Percentiles rank a stretch among this genome's conserved stretches.
These are phyloP conservation scores for Allolobophora icterica DNA, from an alignment of 2,888 invertebrate species.

Conservation along the genomic window DNA sequence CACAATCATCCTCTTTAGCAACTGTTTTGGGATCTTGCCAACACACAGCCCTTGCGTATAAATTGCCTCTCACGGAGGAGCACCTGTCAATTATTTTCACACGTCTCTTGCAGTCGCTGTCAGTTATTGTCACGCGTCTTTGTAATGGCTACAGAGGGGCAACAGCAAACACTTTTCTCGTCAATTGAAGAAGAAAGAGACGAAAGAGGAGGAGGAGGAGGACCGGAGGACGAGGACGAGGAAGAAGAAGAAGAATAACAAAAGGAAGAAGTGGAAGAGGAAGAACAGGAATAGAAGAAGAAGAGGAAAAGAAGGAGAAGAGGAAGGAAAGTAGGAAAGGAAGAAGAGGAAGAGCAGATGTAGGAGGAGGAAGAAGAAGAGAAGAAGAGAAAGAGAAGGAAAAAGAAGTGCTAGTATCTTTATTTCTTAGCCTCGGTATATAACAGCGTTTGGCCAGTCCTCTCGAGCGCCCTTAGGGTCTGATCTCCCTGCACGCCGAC, in stretches of 20 bases:
- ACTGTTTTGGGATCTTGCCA: not conserved
- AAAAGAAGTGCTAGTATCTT: no score
- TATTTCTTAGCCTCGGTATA: no score
- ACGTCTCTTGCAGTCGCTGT: not conserved
- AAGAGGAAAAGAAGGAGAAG: not conserved
- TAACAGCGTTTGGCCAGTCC: no score
- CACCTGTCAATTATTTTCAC: not conserved
- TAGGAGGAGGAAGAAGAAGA: no score
- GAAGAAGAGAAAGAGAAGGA: not conserved
- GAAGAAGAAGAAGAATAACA: no score
- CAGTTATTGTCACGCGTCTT: not conserved
- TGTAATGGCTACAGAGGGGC: not conserved
- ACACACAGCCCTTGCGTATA: not conserved
- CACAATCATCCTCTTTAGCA: not conserved
- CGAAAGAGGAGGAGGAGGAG: not conserved
- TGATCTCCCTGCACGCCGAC: no score
- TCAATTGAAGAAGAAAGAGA: not conserved
- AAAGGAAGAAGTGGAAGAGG: no score
- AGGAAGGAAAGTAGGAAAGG: not conserved
- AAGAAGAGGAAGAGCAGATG: not conserved
- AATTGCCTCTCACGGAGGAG: not conserved
- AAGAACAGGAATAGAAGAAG: no score
- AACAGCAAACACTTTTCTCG: not conserved
- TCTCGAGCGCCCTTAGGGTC: no score
- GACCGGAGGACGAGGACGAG: no score